phyloP scores from a whole-genome alignment of 1,140 invertebrate genomes.

The Leguminivora glycinivorella region DNA sequence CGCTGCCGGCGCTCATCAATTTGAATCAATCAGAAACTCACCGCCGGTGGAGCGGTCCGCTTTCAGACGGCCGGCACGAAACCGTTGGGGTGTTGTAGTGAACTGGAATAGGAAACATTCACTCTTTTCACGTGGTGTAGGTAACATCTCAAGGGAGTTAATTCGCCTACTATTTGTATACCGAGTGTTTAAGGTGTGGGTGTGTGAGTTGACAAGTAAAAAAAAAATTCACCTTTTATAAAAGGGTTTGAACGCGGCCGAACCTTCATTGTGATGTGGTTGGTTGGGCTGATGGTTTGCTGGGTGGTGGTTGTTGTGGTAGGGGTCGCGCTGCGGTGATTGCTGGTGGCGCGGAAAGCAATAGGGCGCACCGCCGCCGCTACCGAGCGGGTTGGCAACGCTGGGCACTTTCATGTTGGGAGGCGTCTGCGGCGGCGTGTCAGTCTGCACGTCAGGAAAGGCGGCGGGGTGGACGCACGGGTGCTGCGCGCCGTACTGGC shows the following conservation, averaged over 20 bases:
- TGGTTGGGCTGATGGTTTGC: slow-evolving; percentile 79
- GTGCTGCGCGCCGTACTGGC: slow-evolving; percentile 73
- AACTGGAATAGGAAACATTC: slow-evolving; percentile 61
- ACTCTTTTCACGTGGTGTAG: slow-evolving; percentile 54
- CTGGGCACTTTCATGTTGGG: slow-evolving; percentile 93
- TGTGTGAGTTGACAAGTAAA: slow-evolving; percentile 23
- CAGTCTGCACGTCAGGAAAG: slow-evolving; percentile 93
- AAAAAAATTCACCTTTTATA: slow-evolving; percentile 87
- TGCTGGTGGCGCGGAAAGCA: slow-evolving; percentile 79
- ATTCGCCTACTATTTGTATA: slow-evolving; percentile 28
- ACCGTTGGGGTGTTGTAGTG: slow-evolving; percentile 52
- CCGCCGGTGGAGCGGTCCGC: slow-evolving; percentile 46
- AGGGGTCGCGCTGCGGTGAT: slow-evolving; percentile 74
- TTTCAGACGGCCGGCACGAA: slow-evolving; percentile 59
- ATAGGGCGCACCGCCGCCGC: slow-evolving; percentile 77
- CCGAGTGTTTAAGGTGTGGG: slow-evolving; percentile 28
- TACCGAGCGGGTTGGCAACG: slow-evolving; percentile 81
- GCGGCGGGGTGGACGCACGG: slow-evolving; percentile 80
- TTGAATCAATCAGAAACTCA: slow-evolving; percentile 62
- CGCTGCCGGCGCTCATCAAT: slow-evolving; percentile 43
- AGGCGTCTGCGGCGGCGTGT: slow-evolving; percentile 94
- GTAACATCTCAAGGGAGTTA: slow-evolving; percentile 22
- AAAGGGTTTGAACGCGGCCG: slow-evolving; percentile 91
- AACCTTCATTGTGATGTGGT: slow-evolving; percentile 81
- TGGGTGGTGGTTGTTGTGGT: slow-evolving; percentile 79